Base-by-base conservation (phyloP, 2,113 vertebrate genomes). In the Chaenogobius annularis region DNA sequence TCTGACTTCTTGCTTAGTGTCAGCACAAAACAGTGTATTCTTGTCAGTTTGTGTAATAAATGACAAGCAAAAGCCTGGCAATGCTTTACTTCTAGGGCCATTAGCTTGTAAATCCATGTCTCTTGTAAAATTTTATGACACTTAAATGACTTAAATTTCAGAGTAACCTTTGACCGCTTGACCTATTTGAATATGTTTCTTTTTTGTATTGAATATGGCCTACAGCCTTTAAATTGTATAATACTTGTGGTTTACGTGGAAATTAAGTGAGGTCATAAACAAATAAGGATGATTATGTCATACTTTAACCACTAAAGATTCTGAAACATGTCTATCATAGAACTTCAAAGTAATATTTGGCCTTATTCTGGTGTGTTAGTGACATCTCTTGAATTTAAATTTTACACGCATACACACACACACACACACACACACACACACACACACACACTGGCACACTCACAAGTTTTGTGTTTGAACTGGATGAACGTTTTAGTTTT, bases 401-500 rank as follows among this genome's bases (percentile, higher is more conserved):
- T n/a, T n/a, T n/a, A n/a, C n/a, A n/a, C n/a, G n/a, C n/a, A n/a
- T n/a, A n/a, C n/a, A n/a, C n/a, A n/a, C n/a, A n/a, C n/a, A n/a
- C n/a, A n/a, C n/a, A n/a, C n/a, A n/a, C n/a, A n/a, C n/a, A n/a
- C n/a, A n/a, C n/a, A n/a, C n/a, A n/a, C n/a, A n/a, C n/a, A n/a
- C n/a, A n/a, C n/a, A n/a, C n/a, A n/a, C n/a, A n/a, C n/a, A n/a
- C n/a, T n/a, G n/a, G n/a, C n/a, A n/a, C n/a, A n/a, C n/a, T n/a
- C n/a, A n/a, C n/a, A n/a, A n/a, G n/a, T n/a, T n/a, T n/a, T n/a
- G n/a, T n/a, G n/a, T n/a, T n/a, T n/a, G n/a, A n/a, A n/a, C n/a
- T n/a, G n/a, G n/a, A n/a, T 31, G 11, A 5, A 22, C 11, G 3
- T 63, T 10, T 12, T 48, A 48, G 59, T 73, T 84, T 61, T 87